Conservation (phyloP, 2,888 invertebrate species). For the Hyles lineata region DNA sequence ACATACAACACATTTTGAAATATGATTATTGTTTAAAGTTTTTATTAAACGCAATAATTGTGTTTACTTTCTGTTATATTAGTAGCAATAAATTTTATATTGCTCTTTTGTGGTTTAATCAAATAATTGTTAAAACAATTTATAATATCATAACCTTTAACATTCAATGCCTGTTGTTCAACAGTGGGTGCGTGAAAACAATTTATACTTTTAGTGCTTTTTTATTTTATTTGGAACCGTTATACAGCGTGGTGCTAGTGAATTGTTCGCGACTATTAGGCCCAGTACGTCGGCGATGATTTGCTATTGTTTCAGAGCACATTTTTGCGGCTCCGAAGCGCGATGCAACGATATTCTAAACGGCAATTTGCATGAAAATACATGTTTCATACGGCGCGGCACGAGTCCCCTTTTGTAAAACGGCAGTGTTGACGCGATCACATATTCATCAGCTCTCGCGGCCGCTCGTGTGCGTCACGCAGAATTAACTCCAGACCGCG, state of each 20-base stretch:
- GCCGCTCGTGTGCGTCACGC: conserved; percentile 47
- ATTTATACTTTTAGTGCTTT: neutral
- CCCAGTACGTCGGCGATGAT: neutral
- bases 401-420: conserved; percentile 49
- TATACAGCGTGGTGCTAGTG: neutral
- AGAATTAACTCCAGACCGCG: conserved; percentile 49
- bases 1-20: neutral
- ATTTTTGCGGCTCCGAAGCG: conserved; percentile 25
- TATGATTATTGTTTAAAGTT: neutral
- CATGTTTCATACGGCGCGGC: conserved; percentile 43
- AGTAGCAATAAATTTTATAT: neutral
- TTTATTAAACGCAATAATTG: neutral
- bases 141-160: neutral
- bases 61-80: neutral
- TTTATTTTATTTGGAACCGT: neutral
- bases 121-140: neutral
- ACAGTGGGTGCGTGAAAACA: neutral
- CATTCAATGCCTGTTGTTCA: neutral
- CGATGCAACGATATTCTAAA: conserved; percentile 34
- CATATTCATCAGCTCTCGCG: conserved; percentile 60
- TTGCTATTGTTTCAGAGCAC: conserved; percentile 12
- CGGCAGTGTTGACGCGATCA: conserved; percentile 55
- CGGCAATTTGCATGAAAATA: conserved; percentile 55
- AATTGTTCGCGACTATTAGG: conserved; percentile 12
- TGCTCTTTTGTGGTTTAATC: neutral